Percentiles rank a stretch among this genome's conserved stretches.
phyloP scores from a whole-genome alignment of 2,113 vertebrate genomes.

The Vimba vimba region DNA sequence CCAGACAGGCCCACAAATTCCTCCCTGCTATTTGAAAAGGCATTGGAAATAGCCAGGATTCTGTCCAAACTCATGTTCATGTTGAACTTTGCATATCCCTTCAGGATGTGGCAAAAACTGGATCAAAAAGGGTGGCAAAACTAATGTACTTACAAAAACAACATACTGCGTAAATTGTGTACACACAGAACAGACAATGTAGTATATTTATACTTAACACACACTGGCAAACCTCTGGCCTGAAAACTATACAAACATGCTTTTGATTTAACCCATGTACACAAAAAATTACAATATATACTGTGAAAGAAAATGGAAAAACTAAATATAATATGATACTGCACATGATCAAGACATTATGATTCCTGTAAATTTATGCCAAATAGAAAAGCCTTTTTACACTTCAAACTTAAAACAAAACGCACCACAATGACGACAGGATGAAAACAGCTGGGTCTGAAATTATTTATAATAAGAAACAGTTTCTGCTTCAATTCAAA shows the following conservation, averaged over 20 bases:
- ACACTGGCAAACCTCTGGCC: neutral
- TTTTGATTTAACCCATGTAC: neutral
- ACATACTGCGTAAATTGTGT: neutral
- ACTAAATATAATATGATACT: neutral
- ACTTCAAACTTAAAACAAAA: neutral
- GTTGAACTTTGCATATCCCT: neutral
- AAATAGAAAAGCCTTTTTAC: slow-evolving; percentile 14
- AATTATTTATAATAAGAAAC: neutral
- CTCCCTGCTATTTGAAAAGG: slow-evolving; percentile 43
- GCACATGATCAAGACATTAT: slow-evolving; percentile 9
- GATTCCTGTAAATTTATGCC: slow-evolving; percentile 15
- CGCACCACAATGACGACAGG: neutral
- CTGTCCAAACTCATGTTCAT: slow-evolving; percentile 27
- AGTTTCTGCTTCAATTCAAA: neutral
- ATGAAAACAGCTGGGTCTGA: slow-evolving; percentile 12
- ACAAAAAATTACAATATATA: neutral
- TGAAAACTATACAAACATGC: neutral
- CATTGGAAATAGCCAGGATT: slow-evolving; percentile 11
- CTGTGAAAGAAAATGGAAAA: neutral
- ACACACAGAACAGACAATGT: neutral
- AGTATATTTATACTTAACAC: neutral
- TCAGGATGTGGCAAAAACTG: slow-evolving; percentile 10
- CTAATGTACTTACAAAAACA: neutral
- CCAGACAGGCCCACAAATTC: slow-evolving; percentile 69
- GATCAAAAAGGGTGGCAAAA: neutral